Evolutionary conservation across 1,140 invertebrate species (phyloP).

Genomic region (Calliopsis andreniformis): DNA sequence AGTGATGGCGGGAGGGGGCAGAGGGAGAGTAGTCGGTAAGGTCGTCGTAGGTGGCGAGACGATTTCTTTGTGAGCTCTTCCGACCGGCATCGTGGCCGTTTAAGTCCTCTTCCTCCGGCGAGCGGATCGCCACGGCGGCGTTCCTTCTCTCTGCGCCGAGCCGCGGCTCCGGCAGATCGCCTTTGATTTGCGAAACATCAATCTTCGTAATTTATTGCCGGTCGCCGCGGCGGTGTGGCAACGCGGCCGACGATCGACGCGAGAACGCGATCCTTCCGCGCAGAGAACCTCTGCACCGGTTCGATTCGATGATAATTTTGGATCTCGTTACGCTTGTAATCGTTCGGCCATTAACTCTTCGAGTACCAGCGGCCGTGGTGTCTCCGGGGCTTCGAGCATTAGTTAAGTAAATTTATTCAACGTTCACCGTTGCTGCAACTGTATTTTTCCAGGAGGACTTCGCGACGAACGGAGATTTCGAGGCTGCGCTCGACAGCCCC

Average conservation of each 20-base stretch:
- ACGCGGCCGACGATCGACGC: slow-evolving; percentile 39
- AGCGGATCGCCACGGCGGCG: slow-evolving; percentile 16
- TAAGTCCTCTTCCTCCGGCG: slow-evolving; percentile 22
- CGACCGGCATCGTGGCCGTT: slow-evolving; percentile 26
- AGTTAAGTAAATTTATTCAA: slow-evolving; percentile 40
- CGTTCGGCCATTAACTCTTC: slow-evolving; percentile 8
- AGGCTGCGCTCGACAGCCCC: neutral
- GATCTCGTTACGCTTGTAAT: slow-evolving; percentile 25
- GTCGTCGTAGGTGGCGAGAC: slow-evolving; percentile 62
- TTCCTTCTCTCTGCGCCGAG: slow-evolving; percentile 26
- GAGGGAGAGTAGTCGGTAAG: slow-evolving; percentile 13
- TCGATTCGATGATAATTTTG: slow-evolving; percentile 27
- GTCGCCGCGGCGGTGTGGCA: slow-evolving; percentile 48
- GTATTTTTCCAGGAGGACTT: slow-evolving; percentile 3
- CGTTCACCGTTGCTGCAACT: slow-evolving; percentile 33
- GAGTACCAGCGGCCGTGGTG: neutral
- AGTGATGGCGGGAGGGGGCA: neutral
- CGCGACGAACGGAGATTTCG: neutral
- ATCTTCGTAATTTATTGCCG: slow-evolving; percentile 67
- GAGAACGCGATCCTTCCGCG: slow-evolving; percentile 44
- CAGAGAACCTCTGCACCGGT: neutral
- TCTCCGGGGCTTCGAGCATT: slow-evolving; percentile 1
- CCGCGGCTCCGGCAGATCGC: slow-evolving; percentile 55
- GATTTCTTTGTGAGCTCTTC: slow-evolving; percentile 58
- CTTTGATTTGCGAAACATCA: slow-evolving; percentile 69